Percentiles rank a stretch among this genome's conserved stretches.
These are phyloP conservation scores for Diadegma fenestrale DNA, from an alignment of 2,888 invertebrate genomes.

Conservation along the genomic window DNA sequence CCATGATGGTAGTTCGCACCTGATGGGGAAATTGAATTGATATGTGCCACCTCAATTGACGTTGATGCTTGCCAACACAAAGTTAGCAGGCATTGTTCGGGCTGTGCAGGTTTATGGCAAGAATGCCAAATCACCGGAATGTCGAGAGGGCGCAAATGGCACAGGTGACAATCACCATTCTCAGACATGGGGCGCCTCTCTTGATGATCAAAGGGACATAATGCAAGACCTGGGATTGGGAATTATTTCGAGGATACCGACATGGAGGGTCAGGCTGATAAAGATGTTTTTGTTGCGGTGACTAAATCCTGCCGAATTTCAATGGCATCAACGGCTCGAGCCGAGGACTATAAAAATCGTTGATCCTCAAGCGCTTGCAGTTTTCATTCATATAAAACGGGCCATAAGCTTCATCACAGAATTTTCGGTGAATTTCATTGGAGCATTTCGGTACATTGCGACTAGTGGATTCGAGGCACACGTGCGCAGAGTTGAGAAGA, in stretches of 20 bases:
- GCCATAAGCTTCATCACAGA: not conserved
- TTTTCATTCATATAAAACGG: not conserved
- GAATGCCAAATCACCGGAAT: slow-evolving; percentile 9
- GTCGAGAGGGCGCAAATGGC: slow-evolving; percentile 3
- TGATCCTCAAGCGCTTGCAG: not conserved
- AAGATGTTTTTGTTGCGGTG: not conserved
- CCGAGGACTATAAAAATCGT: not conserved
- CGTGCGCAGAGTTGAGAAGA: not conserved
- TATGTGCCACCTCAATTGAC: slow-evolving; percentile 15
- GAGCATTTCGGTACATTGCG: not conserved
- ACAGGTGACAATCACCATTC: slow-evolving; percentile 34
- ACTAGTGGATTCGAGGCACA: not conserved
- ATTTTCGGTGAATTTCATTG: slow-evolving; percentile 10
- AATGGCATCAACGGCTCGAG: not conserved
- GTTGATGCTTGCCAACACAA: slow-evolving; percentile 13
- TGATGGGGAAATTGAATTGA: slow-evolving; percentile 29
- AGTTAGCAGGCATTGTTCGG: slow-evolving; percentile 14
- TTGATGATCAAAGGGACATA: slow-evolving; percentile 44
- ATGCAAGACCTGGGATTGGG: not conserved
- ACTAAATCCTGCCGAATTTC: not conserved
- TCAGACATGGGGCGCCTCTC: not conserved
- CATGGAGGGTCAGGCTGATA: not conserved
- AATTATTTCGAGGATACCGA: not conserved
- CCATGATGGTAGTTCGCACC: not conserved
- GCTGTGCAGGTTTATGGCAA: slow-evolving; percentile 5